Conservation (phyloP, 2,888 invertebrate species). For the Heteromyza rotundicornis region DNA sequence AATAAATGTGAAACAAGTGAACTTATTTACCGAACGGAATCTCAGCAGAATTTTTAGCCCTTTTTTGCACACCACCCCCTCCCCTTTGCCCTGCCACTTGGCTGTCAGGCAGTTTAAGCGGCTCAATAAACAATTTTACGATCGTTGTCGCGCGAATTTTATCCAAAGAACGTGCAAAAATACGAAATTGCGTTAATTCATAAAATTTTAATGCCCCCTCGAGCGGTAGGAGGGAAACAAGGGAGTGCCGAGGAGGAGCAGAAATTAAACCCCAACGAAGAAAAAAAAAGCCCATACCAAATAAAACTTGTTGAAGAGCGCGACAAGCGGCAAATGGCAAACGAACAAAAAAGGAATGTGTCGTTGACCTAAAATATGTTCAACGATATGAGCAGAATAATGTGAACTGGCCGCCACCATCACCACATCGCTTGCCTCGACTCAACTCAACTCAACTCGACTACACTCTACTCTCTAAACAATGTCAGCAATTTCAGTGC, state of each 20-base stretch:
- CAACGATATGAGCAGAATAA: neutral
- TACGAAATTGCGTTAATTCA: neutral
- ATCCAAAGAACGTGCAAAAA: slow-evolving; percentile 1
- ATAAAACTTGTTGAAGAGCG: slow-evolving; percentile 8
- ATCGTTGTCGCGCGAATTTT: neutral
- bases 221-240: too few relatives aligned
- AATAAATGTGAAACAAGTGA: neutral
- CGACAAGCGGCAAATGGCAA: slow-evolving; percentile 20
- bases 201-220: neutral
- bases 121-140: slow-evolving; percentile 2
- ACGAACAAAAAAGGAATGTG: slow-evolving; percentile 27
- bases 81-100: too few relatives aligned
- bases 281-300: neutral
- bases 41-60: too few relatives aligned
- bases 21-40: neutral
- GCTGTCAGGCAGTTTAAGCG: neutral
- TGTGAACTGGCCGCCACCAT: too few relatives aligned
- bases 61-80: too few relatives aligned
- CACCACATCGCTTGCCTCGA: too few relatives aligned
- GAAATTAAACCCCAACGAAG: too few relatives aligned
- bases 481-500: neutral
- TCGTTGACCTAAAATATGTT: neutral
- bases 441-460: too few relatives aligned
- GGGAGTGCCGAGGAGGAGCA: neutral
- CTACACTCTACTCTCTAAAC: too few relatives aligned